A percentile compares a stretch with the other conserved stretches of the same genome.
Conservation (phyloP, 2,797 vertebrate species). For the Megalops cyprinoides region DNA sequence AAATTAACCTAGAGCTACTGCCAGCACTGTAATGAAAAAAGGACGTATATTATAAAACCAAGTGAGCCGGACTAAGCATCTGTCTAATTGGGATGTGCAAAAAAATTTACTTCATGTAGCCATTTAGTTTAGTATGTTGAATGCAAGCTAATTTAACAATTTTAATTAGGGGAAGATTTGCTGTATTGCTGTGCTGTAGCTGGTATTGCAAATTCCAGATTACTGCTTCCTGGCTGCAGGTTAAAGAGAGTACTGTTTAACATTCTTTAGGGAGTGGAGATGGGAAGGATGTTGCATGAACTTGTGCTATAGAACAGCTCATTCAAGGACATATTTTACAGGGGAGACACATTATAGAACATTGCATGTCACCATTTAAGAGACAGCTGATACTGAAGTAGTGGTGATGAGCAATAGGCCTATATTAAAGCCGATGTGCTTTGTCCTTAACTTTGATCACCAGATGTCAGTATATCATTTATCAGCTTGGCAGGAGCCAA, state of each 20-base stretch:
- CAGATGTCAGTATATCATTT: too few relatives aligned
- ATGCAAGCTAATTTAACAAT: not conserved
- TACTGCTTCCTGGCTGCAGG: not conserved
- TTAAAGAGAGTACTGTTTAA: conserved; percentile 5
- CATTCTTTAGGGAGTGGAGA: not conserved
- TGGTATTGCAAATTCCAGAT: not conserved
- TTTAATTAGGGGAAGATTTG: not conserved
- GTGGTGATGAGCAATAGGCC: too few relatives aligned
- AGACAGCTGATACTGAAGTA: too few relatives aligned
- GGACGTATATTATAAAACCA: not conserved
- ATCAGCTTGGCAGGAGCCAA: too few relatives aligned
- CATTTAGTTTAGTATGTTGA: not conserved
- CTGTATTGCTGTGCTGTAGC: not conserved
- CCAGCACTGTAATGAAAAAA: conserved; percentile 3
- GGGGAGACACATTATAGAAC: not conserved
- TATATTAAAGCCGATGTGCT: too few relatives aligned
- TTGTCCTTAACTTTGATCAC: too few relatives aligned
- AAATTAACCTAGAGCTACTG: not conserved
- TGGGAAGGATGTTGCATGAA: not conserved
- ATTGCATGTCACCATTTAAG: too few relatives aligned
- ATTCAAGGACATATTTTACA: not conserved
- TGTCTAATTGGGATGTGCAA: not conserved
- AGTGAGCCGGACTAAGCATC: not conserved
- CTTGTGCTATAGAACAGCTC: not conserved
- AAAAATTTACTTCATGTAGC: not conserved